phyloP scores from a whole-genome alignment of 2,888 invertebrate genomes.

The Hydrotaea diabolus region DNA sequence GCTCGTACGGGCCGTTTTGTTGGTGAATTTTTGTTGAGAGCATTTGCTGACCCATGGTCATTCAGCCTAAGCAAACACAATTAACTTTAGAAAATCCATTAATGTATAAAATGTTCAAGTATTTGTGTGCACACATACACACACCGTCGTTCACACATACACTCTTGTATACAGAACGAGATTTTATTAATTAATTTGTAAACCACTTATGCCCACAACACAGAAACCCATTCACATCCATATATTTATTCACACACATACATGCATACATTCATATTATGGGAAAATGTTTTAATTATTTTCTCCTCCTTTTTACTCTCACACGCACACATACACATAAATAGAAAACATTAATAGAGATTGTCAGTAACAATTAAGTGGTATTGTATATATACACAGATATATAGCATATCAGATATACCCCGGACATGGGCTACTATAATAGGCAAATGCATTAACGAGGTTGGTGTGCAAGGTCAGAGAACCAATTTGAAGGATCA shows the following conservation, averaged over 20 bases:
- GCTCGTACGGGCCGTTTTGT: background rate
- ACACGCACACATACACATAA: background rate
- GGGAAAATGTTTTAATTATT: conserved; percentile 36
- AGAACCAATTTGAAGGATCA: too few relatives aligned
- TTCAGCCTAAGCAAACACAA: conserved; percentile 62
- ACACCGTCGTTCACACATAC: conserved; percentile 1
- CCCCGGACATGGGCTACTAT: background rate
- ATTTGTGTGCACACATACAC: background rate
- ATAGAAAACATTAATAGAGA: conserved; percentile 34
- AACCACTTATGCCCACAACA: conserved; percentile 31
- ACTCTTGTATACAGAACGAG: conserved; percentile 5
- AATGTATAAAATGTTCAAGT: conserved; percentile 49
- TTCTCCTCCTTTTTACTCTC: conserved; percentile 11
- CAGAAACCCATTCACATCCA: background rate
- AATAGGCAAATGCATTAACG: conserved; percentile 1
- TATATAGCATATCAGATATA: conserved; percentile 13
- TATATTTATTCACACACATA: conserved; percentile 6
- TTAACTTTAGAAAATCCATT: conserved; percentile 54
- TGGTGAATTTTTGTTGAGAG: background rate
- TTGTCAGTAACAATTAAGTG: conserved; percentile 42
- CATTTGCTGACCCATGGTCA: background rate
- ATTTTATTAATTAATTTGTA: conserved; percentile 65
- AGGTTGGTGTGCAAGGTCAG: background rate
- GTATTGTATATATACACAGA: background rate
- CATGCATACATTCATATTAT: background rate